Evolutionary conservation across 1,140 invertebrate species (phyloP).

Genomic region (Matsumurasca onukii): DNA sequence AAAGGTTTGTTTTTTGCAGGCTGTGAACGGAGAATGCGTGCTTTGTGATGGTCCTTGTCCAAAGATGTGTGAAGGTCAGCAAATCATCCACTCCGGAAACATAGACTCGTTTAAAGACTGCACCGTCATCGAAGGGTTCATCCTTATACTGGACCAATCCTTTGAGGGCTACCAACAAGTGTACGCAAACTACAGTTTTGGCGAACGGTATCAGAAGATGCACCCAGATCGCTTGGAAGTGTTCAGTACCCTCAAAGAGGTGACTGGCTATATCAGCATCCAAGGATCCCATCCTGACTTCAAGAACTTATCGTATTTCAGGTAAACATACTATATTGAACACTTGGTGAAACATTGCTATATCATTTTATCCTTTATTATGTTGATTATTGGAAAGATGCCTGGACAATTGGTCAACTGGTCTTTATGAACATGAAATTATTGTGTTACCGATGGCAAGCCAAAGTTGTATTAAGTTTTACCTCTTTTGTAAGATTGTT

Average conservation of each 20-base stretch:
- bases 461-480: neutral
- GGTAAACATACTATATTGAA: too few relatives aligned
- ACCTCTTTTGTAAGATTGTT: neutral
- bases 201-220: slow-evolving; percentile 72
- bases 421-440: too few relatives aligned
- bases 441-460: too few relatives aligned
- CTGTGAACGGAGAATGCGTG: slow-evolving; percentile 85
- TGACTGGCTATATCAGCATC: slow-evolving; percentile 91
- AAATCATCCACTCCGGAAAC: slow-evolving; percentile 80
- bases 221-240: slow-evolving; percentile 84
- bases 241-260: slow-evolving; percentile 88
- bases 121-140: slow-evolving; percentile 93
- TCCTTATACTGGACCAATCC: slow-evolving; percentile 85
- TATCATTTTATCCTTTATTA: too few relatives aligned
- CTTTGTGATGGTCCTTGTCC: slow-evolving; percentile 94
- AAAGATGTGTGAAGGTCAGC: slow-evolving; percentile 78
- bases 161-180: slow-evolving; percentile 88
- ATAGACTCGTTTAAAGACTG: slow-evolving; percentile 89
- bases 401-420: too few relatives aligned
- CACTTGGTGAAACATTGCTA: neutral
- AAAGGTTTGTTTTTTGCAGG: slow-evolving; percentile 49
- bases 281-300: slow-evolving; percentile 85
- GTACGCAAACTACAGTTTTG: slow-evolving; percentile 77
- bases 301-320: slow-evolving; percentile 87
- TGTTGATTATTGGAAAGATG: too few relatives aligned